A percentile compares a stretch with the other conserved stretches of the same genome.
Conservation (phyloP, 2,888 invertebrate genomes). For the Sisyra nigra region DNA sequence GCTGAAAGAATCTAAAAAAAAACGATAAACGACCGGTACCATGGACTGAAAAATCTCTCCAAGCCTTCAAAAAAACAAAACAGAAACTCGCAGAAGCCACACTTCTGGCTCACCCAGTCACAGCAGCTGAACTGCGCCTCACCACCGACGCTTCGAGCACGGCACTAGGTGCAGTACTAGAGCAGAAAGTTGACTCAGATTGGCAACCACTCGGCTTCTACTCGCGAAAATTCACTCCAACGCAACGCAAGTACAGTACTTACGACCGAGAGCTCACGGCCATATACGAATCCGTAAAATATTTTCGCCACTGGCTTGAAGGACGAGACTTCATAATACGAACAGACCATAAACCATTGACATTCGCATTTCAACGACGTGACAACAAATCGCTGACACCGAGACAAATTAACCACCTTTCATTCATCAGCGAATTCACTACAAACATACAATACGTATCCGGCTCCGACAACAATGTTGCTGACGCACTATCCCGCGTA, state of each 20-base stretch:
- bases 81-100: slow-evolving; percentile 8
- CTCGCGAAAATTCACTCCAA: slow-evolving; percentile 9
- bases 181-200: slow-evolving; percentile 6
- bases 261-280: slow-evolving; percentile 14
- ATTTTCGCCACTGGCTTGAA: slow-evolving; percentile 11
- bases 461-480: slow-evolving; percentile 12
- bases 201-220: slow-evolving; percentile 12
- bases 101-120: slow-evolving; percentile 11
- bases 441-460: slow-evolving; percentile 11
- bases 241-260: slow-evolving; percentile 14
- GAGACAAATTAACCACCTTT: slow-evolving; percentile 12
- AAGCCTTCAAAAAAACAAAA: background rate
- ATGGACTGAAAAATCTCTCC: background rate
- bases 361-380: slow-evolving; percentile 9
- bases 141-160: slow-evolving; percentile 10
- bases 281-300: slow-evolving; percentile 10
- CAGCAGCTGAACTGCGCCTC: slow-evolving; percentile 9
- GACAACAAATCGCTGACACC: slow-evolving; percentile 11
- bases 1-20: slow-evolving; percentile 5
- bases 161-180: slow-evolving; percentile 9
- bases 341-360: slow-evolving; percentile 13
- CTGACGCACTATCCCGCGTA: slow-evolving; percentile 13
- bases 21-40: background rate
- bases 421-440: slow-evolving; percentile 11
- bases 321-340: slow-evolving; percentile 10